Conservation (phyloP, 2,797 vertebrate genomes). For the Enteromius argenteus region DNA sequence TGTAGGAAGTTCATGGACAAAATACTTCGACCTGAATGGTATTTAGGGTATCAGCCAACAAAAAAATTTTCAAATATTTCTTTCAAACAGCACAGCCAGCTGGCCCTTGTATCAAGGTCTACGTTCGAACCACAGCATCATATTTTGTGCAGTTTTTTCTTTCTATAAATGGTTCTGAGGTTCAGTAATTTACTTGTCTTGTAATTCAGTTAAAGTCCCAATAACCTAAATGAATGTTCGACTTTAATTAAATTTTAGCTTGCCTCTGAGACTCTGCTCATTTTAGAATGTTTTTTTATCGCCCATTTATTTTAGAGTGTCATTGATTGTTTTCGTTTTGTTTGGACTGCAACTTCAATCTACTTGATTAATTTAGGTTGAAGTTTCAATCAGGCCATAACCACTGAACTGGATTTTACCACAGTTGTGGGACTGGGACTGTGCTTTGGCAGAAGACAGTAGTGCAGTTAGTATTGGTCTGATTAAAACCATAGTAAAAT, state of each 20-base stretch:
- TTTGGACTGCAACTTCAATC: conserved; percentile 21
- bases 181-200: conserved; percentile 23
- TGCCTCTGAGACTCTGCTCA: conserved; percentile 20
- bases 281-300: conserved; percentile 30
- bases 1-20: not conserved
- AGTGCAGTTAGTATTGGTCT: conserved; percentile 14
- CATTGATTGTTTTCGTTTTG: conserved; percentile 30
- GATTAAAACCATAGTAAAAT: conserved; percentile 3
- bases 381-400: conserved; percentile 17
- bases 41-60: not conserved
- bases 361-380: conserved; percentile 16
- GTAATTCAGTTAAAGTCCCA: conserved; percentile 30
- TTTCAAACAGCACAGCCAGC: conserved; percentile 5
- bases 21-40: not conserved
- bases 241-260: conserved; percentile 25
- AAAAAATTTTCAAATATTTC: not conserved
- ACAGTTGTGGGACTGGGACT: not conserved
- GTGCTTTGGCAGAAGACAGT: conserved; percentile 6
- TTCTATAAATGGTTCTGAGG: conserved; percentile 32
- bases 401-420: conserved; percentile 21
- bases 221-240: conserved; percentile 31
- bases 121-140: not conserved
- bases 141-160: conserved; percentile 5
- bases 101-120: conserved; percentile 3
- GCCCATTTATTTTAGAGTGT: conserved; percentile 30